These are phyloP conservation scores for Gryllus longicercus DNA, from an alignment of 2,888 invertebrate species.

Conservation along the genomic window DNA sequence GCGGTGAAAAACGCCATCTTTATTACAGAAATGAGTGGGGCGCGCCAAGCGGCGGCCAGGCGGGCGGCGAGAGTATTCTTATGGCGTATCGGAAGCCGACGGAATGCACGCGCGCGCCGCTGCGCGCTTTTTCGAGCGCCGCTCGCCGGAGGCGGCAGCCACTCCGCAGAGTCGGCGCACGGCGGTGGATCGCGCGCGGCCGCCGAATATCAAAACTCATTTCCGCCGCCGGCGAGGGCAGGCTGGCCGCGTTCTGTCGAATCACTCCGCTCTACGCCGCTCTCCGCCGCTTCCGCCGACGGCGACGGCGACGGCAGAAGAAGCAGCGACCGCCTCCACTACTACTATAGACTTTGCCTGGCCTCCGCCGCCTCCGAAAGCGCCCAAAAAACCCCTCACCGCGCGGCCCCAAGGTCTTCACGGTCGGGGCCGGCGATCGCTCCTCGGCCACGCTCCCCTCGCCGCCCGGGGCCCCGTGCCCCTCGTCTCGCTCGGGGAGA, in stretches of 20 bases:
- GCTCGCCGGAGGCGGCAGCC: background rate
- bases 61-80: background rate
- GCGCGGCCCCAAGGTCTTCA: background rate
- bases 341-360: too few species aligned
- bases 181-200: background rate
- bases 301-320: background rate
- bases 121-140: background rate
- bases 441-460: background rate
- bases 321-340: background rate
- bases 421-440: background rate
- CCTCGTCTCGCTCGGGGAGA: background rate
- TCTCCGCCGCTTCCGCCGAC: background rate
- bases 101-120: background rate
- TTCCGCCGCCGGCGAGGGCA: background rate
- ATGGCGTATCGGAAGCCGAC: slow-evolving; percentile 3
- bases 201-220: slow-evolving; percentile 10
- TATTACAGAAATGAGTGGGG: background rate
- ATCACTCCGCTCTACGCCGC: background rate
- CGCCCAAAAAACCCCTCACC: background rate
- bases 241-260: background rate
- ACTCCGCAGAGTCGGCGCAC: too few species aligned
- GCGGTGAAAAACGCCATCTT: background rate
- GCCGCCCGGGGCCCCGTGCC: background rate
- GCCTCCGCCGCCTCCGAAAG: background rate
- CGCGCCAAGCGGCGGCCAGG: background rate